Conservation (phyloP, 2,888 invertebrate genomes). For the Nemotelus nigrinus region DNA sequence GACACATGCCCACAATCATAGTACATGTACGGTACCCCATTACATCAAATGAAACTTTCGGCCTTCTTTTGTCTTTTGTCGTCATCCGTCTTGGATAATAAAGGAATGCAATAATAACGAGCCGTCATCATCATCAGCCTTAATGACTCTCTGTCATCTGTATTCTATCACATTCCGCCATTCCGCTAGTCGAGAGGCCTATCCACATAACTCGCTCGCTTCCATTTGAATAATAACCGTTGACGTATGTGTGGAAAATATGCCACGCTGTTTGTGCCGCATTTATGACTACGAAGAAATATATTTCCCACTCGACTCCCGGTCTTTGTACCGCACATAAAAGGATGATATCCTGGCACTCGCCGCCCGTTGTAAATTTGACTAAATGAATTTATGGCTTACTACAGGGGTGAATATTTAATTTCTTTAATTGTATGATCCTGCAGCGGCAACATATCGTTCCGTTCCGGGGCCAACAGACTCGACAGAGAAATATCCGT, state of each 20-base stretch:
- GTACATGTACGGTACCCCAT: neutral
- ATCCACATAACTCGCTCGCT: neutral
- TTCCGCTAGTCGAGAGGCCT: too few relatives aligned
- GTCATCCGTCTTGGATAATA: constrained; percentile 22
- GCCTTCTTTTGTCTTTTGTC: constrained; percentile 15
- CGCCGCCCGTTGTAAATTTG: constrained; percentile 15
- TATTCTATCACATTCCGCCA: constrained; percentile 26
- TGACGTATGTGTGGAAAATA: too few relatives aligned
- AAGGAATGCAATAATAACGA: constrained; percentile 43
- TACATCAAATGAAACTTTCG: neutral
- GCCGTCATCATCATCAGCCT: constrained; percentile 34
- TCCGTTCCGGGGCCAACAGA: too few relatives aligned
- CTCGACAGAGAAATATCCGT: neutral
- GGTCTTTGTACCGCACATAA: neutral
- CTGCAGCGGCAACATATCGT: constrained; percentile 29
- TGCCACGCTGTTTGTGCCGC: neutral
- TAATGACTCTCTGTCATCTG: constrained; percentile 36
- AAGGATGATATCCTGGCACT: constrained; percentile 32
- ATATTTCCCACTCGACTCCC: neutral
- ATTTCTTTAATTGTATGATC: constrained; percentile 50
- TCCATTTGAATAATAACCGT: neutral
- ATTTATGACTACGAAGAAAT: neutral
- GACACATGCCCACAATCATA: constrained; percentile 14
- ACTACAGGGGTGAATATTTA: constrained; percentile 50
- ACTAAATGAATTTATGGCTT: constrained; percentile 49